A percentile compares a stretch with the other conserved stretches of the same genome.
phyloP scores from a whole-genome alignment of 2,888 invertebrate species.

The Nebria salina region DNA sequence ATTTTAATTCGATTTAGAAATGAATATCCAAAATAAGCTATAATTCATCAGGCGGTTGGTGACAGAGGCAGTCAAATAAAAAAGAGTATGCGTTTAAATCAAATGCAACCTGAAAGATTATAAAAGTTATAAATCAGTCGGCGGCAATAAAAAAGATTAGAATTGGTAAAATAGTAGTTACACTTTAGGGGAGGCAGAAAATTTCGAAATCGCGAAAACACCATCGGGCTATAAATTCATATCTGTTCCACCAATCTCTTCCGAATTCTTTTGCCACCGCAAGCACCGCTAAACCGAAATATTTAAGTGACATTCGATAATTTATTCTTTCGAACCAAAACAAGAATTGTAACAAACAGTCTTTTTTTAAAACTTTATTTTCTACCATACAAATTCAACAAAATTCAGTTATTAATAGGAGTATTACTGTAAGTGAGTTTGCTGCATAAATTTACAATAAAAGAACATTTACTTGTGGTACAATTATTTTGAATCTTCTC shows the following conservation, averaged over 20 bases:
- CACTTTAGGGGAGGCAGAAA: background rate
- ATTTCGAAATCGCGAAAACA: slow-evolving; percentile 4
- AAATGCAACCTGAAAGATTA: slow-evolving; percentile 15
- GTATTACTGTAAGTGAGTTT: no score
- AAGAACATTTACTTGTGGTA: no score
- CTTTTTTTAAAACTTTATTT: background rate
- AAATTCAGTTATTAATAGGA: no score
- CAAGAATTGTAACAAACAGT: background rate
- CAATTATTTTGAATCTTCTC: no score
- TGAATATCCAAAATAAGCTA: no score
- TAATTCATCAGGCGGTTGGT: no score
- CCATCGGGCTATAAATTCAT: slow-evolving; percentile 6
- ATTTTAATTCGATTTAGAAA: no score
- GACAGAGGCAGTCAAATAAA: no score
- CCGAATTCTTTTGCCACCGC: background rate
- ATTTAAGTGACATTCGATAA: background rate
- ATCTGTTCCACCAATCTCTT: slow-evolving; percentile 3
- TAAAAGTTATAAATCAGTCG: slow-evolving; percentile 5
- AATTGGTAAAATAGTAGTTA: slow-evolving; percentile 17
- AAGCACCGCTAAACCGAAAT: background rate
- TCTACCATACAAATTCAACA: no score
- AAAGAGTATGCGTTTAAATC: background rate
- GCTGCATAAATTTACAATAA: no score
- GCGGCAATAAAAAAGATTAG: slow-evolving; percentile 13
- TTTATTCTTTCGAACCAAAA: background rate